Percentiles rank a stretch among this genome's conserved stretches.
Conservation (phyloP, 2,888 invertebrate species). For the Sialis fuliginosa region DNA sequence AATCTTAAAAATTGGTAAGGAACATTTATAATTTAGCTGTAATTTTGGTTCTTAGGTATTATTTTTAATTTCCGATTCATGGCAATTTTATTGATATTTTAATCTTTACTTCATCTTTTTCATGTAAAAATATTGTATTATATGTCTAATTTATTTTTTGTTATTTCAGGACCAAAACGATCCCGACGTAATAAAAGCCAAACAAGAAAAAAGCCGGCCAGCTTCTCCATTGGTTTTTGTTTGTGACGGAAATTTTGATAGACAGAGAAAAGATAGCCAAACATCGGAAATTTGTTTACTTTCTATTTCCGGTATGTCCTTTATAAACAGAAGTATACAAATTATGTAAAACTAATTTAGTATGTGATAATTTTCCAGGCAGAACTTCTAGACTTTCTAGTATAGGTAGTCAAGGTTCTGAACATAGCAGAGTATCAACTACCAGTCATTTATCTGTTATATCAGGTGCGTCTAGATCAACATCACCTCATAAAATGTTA, state of each 20-base stretch:
- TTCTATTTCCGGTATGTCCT: slow-evolving; percentile 17
- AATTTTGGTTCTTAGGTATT: no score
- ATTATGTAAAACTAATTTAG: not conserved
- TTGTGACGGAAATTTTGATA: slow-evolving; percentile 31
- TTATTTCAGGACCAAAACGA: not conserved
- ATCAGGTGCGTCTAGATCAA: slow-evolving; percentile 48
- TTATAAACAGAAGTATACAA: not conserved
- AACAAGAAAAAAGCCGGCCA: slow-evolving; percentile 14
- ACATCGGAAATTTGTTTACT: slow-evolving; percentile 62
- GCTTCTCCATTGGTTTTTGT: slow-evolving; percentile 26
- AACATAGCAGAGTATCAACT: slow-evolving; percentile 27
- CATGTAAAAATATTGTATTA: no score
- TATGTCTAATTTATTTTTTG: no score
- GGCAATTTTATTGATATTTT: no score
- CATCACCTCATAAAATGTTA: slow-evolving; percentile 81
- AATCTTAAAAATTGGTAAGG: no score
- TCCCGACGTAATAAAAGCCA: slow-evolving; percentile 4
- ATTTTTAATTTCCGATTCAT: no score
- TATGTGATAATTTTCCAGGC: slow-evolving; percentile 32
- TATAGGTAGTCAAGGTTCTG: slow-evolving; percentile 58
- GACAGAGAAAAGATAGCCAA: slow-evolving; percentile 53
- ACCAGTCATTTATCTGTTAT: slow-evolving; percentile 36
- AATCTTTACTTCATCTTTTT: no score
- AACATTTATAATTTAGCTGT: no score
- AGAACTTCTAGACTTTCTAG: slow-evolving; percentile 68